Evolutionary conservation across 2,888 invertebrate genomes (phyloP).

Genomic region (Slavum lentiscoides): DNA sequence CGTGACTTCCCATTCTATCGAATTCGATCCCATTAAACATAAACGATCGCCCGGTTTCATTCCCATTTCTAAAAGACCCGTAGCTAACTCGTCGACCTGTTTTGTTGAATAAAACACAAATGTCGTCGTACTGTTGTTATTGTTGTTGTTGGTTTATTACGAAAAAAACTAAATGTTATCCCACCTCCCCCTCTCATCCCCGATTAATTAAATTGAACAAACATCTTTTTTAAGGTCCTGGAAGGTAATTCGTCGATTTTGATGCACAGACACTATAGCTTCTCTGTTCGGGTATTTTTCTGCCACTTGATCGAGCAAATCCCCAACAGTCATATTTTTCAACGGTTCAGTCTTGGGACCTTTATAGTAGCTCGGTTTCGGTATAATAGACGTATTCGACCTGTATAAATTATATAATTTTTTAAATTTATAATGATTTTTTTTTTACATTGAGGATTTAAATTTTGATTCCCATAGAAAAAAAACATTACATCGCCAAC

Average conservation of each 20-base stretch:
- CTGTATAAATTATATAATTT: too few relatives aligned
- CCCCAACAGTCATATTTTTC: slow-evolving; percentile 63
- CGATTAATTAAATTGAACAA: background rate
- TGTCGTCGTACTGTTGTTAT: too few relatives aligned
- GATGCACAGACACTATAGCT: slow-evolving; percentile 51
- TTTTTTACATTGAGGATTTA: too few relatives aligned
- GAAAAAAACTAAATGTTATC: too few relatives aligned
- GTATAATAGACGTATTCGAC: background rate
- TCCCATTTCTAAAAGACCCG: slow-evolving; percentile 72
- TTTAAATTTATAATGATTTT: too few relatives aligned
- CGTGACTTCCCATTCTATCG: slow-evolving; percentile 74
- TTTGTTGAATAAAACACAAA: background rate
- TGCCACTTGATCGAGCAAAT: slow-evolving; percentile 64
- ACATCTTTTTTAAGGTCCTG: slow-evolving; percentile 35
- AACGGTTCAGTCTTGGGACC: slow-evolving; percentile 47
- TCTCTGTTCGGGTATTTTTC: slow-evolving; percentile 64
- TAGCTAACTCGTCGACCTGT: slow-evolving; percentile 62
- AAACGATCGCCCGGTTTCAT: slow-evolving; percentile 73
- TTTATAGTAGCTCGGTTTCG: slow-evolving; percentile 53
- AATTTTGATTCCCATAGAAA: too few relatives aligned
- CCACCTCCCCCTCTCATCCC: too few relatives aligned
- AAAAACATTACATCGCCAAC: too few relatives aligned
- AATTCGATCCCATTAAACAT: slow-evolving; percentile 80
- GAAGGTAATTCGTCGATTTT: slow-evolving; percentile 48
- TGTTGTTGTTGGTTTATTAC: too few relatives aligned